These are phyloP conservation scores for Xestia sexstrigata DNA, from an alignment of 2,888 invertebrate species.

Conservation along the genomic window DNA sequence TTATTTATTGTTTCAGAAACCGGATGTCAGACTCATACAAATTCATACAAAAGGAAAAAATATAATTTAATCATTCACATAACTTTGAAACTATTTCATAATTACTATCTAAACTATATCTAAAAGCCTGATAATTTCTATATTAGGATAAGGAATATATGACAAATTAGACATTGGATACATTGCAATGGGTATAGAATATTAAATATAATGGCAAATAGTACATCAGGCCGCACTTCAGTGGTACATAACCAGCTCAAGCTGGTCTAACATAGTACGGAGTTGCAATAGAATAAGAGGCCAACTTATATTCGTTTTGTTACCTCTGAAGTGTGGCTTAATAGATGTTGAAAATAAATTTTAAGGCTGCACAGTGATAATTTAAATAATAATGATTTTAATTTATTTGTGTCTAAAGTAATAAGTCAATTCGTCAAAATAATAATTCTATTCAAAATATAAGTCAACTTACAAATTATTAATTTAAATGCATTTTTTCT, in stretches of 20 bases:
- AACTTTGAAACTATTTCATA: conserved; percentile 44
- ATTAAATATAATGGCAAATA: conserved; percentile 27
- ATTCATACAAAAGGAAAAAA: conserved; percentile 22
- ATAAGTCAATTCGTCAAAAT: conserved; percentile 7
- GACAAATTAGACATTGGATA: conserved; percentile 40
- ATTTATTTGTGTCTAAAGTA: conserved; percentile 14
- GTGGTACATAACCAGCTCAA: not conserved
- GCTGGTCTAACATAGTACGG: not conserved
- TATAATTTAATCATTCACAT: conserved; percentile 38
- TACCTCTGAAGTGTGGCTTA: not conserved
- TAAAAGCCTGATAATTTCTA: conserved; percentile 40
- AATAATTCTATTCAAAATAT: not conserved
- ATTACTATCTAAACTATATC: conserved; percentile 35
- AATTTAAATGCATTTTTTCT: conserved; percentile 22
- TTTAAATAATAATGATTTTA: not conserved
- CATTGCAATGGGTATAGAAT: conserved; percentile 5
- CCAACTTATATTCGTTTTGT: not conserved
- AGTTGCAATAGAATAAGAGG: not conserved
- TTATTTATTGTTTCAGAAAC: not conserved
- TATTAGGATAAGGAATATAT: conserved; percentile 35
- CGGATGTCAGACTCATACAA: conserved; percentile 27
- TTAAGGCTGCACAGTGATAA: conserved; percentile 1
- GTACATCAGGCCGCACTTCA: not conserved
- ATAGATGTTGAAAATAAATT: conserved; percentile 1
- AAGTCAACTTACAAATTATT: conserved; percentile 4